phyloP scores from a whole-genome alignment of 2,888 invertebrate genomes.

The Lasioglossum calceatum region DNA sequence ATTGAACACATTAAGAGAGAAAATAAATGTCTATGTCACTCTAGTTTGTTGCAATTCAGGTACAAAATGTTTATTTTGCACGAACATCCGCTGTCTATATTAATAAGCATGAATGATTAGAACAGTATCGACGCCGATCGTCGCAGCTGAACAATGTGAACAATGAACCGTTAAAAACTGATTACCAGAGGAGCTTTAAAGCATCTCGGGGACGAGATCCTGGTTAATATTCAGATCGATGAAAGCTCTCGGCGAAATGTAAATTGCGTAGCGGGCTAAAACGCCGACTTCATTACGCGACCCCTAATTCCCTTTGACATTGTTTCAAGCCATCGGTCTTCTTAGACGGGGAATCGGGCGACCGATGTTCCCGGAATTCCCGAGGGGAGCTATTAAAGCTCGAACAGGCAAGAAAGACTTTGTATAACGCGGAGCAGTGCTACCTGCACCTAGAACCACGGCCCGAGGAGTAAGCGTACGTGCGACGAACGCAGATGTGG shows the following conservation, averaged over 20 bases:
- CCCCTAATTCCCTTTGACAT: constrained; percentile 55
- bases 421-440: constrained; percentile 20
- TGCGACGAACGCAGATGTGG: constrained; percentile 22
- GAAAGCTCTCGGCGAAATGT: constrained; percentile 45
- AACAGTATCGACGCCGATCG: too few relatives aligned
- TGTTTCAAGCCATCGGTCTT: constrained; percentile 60
- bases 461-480: constrained; percentile 9
- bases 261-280: constrained; percentile 41
- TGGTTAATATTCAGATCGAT: constrained; percentile 41
- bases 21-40: too few relatives aligned
- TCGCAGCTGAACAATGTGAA: too few relatives aligned
- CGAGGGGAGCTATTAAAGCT: constrained; percentile 61
- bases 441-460: constrained; percentile 20
- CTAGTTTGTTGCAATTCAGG: too few relatives aligned
- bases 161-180: neutral
- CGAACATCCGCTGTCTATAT: too few relatives aligned
- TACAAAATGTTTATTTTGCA: too few relatives aligned
- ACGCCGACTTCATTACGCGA: constrained; percentile 24
- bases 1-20: too few relatives aligned
- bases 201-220: neutral
- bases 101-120: too few relatives aligned
- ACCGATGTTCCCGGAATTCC: constrained; percentile 54
- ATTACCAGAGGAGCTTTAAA: neutral
- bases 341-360: constrained; percentile 48
- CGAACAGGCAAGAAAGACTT: constrained; percentile 33